Conservation (phyloP, 2,888 invertebrate species). For the Oxytorus armatus region DNA sequence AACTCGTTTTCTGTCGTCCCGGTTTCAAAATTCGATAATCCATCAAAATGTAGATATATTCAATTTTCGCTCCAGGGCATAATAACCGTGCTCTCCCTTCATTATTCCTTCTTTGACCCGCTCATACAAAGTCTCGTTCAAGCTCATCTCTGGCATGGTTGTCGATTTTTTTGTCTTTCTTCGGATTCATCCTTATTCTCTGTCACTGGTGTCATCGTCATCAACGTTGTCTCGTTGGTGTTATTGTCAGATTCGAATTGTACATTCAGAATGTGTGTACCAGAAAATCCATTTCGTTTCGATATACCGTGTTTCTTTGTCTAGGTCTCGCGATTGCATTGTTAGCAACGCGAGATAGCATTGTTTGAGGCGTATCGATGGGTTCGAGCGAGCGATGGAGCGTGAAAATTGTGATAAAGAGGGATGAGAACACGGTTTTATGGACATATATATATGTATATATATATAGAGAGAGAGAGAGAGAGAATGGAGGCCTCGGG, state of each 20-base stretch:
- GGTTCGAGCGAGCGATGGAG: conserved; percentile 55
- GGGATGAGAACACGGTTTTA: conserved; percentile 37
- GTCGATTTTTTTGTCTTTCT: not conserved
- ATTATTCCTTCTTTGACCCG: not conserved
- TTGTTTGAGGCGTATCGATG: conserved; percentile 80
- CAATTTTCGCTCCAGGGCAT: not conserved
- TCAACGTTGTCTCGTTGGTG: conserved; percentile 26
- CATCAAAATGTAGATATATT: not conserved
- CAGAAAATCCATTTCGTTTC: conserved; percentile 35
- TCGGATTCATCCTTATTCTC: conserved; percentile 26
- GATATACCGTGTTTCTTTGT: conserved; percentile 75
- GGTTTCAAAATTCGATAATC: too few relatives aligned
- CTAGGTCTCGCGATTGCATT: conserved; percentile 80
- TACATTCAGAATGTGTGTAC: too few relatives aligned
- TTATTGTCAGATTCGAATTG: conserved; percentile 43
- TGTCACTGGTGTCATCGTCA: conserved; percentile 39
- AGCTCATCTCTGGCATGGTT: not conserved
- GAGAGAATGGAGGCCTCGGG: conserved; percentile 73
- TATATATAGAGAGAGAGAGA: too few relatives aligned
- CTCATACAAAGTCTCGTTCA: not conserved
- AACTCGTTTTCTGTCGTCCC: too few relatives aligned
- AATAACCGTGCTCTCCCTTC: not conserved
- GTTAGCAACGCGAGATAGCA: conserved; percentile 77
- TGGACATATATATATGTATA: too few relatives aligned
- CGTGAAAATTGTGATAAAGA: conserved; percentile 50